Base-by-base conservation (phyloP, 1,140 invertebrate species). In the Leguminivora glycinivorella region DNA sequence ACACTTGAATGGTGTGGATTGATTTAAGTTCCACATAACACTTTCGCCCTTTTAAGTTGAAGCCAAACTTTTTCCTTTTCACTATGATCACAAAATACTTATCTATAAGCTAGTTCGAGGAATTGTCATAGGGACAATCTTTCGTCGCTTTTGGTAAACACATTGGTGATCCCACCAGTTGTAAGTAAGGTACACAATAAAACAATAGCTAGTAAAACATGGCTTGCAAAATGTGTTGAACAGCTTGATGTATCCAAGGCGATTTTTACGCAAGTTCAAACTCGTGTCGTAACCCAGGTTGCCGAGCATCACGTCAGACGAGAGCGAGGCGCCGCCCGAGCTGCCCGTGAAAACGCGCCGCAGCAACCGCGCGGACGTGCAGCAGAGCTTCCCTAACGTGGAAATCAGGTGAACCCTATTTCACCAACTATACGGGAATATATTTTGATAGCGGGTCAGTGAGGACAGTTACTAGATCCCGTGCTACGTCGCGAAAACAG, bases 271-370 rank as follows among this genome's bases (percentile, higher is more conserved):
- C 58, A 63, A 63, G 58, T 31, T 63, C 1, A 63, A 63, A 63
- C 17, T 34, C 0, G 17, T 38, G 34, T 67, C 9, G 68, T 56
- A 38, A 58, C 47, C 52, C 58, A 85, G 89, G 63, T 73, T 91
- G 78, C 84, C 87, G n/a, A 87, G 85, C 72, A 85, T 90, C 56
- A 88, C 87, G 67, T 89, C 87, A 56, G 85, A 89, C 78, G 89
- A 89, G 70, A 85, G 78, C 72, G 88, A 90, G 80, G 88, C 89
- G 67, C 92, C 92, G 71, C 92, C 92, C 14, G 92, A 91, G 80
- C 76, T 92, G 82, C 92, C 92, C 10, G 90, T 80, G 17, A 92
- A 92, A 81, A 92, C 90, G 70, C 82, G 92, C 1, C 86, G 89
- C 72, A 84, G 82, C 75, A 76, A 85, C 9, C 88, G 87, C 70